Evolutionary conservation across 2,888 invertebrate species (phyloP).

Genomic region (Caenorhabditis zanzibari): DNA sequence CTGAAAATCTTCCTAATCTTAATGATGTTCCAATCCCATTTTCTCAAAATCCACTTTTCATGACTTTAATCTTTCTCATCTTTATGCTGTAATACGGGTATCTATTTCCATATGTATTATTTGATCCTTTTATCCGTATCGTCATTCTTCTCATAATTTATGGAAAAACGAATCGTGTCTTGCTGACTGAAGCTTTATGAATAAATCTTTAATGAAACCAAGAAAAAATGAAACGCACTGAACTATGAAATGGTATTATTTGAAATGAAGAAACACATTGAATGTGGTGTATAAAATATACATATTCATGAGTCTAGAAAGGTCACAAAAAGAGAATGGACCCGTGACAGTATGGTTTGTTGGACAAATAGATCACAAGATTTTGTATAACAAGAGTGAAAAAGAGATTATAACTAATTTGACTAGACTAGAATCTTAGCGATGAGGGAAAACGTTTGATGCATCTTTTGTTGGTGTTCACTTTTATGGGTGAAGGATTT

Average conservation of each 20-base stretch:
- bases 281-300: slow-evolving; percentile 19
- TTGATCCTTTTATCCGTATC: slow-evolving; percentile 7
- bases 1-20: slow-evolving; percentile 1
- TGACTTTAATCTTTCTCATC: slow-evolving; percentile 21
- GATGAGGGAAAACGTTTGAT: slow-evolving; percentile 59
- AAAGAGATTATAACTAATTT: not conserved
- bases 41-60: slow-evolving; percentile 16
- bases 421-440: slow-evolving; percentile 61
- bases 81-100: slow-evolving; percentile 4
- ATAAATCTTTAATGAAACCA: slow-evolving; percentile 42
- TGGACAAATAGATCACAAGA: slow-evolving; percentile 19
- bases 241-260: slow-evolving; percentile 53
- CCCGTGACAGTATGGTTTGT: slow-evolving; percentile 19
- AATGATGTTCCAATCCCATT: slow-evolving; percentile 12
- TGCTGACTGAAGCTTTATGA: slow-evolving; percentile 46
- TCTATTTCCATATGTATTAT: slow-evolving; percentile 1
- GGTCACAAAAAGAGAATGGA: slow-evolving; percentile 15
- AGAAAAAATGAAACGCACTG: slow-evolving; percentile 48
- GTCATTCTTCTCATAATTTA: slow-evolving; percentile 48
- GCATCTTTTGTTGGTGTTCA: slow-evolving; percentile 64
- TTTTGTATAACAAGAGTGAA: slow-evolving; percentile 5
- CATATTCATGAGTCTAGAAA: slow-evolving; percentile 42
- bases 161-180: slow-evolving; percentile 22
- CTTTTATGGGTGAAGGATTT: slow-evolving; percentile 48
- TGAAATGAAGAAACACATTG: slow-evolving; percentile 28